phyloP scores from a whole-genome alignment of 2,797 vertebrate species.

The Harpagifer antarcticus region DNA sequence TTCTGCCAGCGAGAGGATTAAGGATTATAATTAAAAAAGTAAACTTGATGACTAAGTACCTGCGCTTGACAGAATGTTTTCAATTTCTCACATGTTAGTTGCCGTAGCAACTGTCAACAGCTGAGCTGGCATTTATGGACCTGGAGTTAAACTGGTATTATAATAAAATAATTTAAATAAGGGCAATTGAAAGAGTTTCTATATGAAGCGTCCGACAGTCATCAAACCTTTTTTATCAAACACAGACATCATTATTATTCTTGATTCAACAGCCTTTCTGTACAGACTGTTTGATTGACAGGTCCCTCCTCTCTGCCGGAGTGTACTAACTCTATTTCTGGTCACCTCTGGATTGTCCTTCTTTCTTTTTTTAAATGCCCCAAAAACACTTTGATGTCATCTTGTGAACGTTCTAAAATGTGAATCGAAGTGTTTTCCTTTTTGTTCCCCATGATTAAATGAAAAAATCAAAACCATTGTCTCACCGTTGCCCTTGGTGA shows the following conservation, averaged over 20 bases:
- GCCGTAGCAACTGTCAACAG: constrained; percentile 25
- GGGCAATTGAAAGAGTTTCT: not conserved
- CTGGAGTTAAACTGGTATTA: not conserved
- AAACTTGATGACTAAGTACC: constrained; percentile 82
- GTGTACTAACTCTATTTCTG: no score
- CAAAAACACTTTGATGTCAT: not conserved
- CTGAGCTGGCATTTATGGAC: not conserved
- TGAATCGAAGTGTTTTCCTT: no score
- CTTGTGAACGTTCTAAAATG: not conserved
- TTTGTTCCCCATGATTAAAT: not conserved
- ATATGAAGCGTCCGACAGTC: constrained; percentile 7
- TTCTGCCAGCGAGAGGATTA: constrained; percentile 78
- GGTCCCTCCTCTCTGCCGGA: not conserved
- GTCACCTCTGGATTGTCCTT: not conserved
- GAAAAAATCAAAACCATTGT: not conserved
- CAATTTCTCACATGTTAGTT: constrained; percentile 37
- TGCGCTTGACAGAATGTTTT: constrained; percentile 54
- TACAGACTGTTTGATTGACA: not conserved
- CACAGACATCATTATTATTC: not conserved
- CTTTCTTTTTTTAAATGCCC: no score
- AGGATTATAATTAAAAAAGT: constrained; percentile 83
- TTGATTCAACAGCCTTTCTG: not conserved
- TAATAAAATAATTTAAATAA: not conserved
- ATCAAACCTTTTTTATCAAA: not conserved
- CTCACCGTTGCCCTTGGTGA: not conserved